Evolutionary conservation across 2,113 vertebrate species (phyloP).

Genomic region (Irena cyanogastra): DNA sequence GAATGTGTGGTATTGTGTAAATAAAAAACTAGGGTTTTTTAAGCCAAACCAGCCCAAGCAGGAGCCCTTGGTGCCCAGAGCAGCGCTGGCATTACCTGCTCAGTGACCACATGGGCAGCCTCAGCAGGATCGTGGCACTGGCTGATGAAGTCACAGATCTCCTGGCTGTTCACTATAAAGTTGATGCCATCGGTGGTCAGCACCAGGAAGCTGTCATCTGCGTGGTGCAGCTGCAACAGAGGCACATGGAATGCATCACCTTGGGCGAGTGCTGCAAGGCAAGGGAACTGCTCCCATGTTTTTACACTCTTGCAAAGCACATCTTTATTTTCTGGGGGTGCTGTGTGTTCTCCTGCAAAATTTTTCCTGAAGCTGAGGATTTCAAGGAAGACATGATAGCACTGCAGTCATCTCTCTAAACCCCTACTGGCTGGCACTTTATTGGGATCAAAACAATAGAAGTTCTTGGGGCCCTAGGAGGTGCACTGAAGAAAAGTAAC

Average conservation of each 20-base stretch:
- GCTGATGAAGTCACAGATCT: constrained; percentile 92
- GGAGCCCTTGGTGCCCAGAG: not conserved
- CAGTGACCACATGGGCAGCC: constrained; percentile 88
- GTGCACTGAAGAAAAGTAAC: not conserved
- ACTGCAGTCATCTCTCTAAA: not conserved
- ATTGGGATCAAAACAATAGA: not conserved
- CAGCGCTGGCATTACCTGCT: constrained; percentile 79
- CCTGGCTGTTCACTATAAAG: constrained; percentile 98
- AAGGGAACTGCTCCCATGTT: rapidly evolving
- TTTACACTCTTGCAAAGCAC: not conserved
- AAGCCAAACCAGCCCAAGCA: not conserved
- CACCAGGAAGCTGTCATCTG: constrained; percentile 88
- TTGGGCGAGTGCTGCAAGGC: not conserved
- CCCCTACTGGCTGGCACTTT: not conserved
- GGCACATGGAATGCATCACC: not conserved
- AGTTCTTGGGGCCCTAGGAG: not conserved
- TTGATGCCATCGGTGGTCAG: constrained; percentile 96
- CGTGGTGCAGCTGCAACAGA: constrained; percentile 82
- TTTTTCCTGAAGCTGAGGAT: not conserved
- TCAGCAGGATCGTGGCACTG: constrained; percentile 91
- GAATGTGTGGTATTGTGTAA: not conserved
- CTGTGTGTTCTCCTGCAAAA: not conserved
- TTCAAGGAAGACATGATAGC: not conserved
- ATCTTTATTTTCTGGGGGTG: not conserved
- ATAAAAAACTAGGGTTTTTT: rapidly evolving